Conservation (phyloP, 2,888 invertebrate species). For the Eumerus sabulonum region DNA sequence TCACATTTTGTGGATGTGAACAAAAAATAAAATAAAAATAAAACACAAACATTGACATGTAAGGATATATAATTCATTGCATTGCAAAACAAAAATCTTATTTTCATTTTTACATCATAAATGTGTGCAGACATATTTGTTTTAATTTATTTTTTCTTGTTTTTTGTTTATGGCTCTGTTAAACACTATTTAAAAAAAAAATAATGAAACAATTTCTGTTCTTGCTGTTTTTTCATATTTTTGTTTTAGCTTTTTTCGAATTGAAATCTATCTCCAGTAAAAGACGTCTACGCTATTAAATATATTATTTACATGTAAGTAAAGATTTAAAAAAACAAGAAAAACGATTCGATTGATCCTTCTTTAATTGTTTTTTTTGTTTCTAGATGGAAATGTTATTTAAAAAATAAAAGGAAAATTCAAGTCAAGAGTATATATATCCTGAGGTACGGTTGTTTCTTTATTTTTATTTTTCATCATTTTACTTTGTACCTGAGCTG, state of each 20-base stretch:
- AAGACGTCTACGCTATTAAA: constrained; percentile 39
- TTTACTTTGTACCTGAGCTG: constrained; percentile 63
- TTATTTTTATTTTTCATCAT: constrained; percentile 37
- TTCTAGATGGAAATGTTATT: constrained; percentile 7
- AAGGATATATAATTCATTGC: no score
- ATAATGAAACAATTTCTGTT: constrained; percentile 1
- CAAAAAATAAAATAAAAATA: constrained; percentile 37
- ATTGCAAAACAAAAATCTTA: constrained; percentile 2
- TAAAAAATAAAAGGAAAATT: constrained; percentile 27
- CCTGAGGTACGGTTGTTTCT: constrained; percentile 65
- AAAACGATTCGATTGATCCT: constrained; percentile 31
- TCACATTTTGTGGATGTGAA: constrained; percentile 41
- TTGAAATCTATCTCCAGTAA: constrained; percentile 45
- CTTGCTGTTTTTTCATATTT: no score
- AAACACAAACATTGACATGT: no score
- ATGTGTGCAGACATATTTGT: constrained; percentile 17
- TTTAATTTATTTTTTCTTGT: constrained; percentile 12
- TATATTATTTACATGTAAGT: constrained; percentile 51
- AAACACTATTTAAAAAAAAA: no score
- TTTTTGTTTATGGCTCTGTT: constrained; percentile 33
- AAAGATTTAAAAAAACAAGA: constrained; percentile 5
- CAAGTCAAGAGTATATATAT: constrained; percentile 48
- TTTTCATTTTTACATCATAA: constrained; percentile 37
- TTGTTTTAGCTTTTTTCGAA: constrained; percentile 28
- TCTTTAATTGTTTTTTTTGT: constrained; percentile 10